These are phyloP conservation scores for Aphis gossypii DNA, from an alignment of 1,140 invertebrate species.

Conservation along the genomic window DNA sequence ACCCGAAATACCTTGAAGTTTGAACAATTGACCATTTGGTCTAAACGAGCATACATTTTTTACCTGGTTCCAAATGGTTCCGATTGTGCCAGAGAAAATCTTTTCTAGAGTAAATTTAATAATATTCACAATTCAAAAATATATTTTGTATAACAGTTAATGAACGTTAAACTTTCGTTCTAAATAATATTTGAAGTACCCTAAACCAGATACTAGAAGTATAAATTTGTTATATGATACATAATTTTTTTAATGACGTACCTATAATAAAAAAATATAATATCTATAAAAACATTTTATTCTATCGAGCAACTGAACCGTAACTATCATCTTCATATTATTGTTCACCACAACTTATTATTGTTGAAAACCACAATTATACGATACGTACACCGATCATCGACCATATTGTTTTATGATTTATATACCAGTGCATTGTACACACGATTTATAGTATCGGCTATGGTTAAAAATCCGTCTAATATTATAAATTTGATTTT, in stretches of 20 bases:
- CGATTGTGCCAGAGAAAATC: not conserved
- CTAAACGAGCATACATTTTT: not conserved
- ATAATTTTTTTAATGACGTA: not conserved
- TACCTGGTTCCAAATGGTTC: not conserved
- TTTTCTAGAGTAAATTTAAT: not conserved
- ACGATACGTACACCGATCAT: not conserved
- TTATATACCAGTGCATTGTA: not conserved
- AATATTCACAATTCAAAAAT: too few relatives aligned
- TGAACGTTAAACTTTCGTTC: too few relatives aligned
- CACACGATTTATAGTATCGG: not conserved
- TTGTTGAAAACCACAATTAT: not conserved
- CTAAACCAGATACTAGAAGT: not conserved
- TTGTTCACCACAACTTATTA: not conserved
- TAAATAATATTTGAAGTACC: too few relatives aligned
- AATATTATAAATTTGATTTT: not conserved
- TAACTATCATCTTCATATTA: not conserved
- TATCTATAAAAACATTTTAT: not conserved
- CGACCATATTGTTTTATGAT: not conserved
- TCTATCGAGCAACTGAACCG: not conserved
- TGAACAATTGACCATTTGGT: not conserved
- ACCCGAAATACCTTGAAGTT: not conserved
- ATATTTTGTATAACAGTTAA: too few relatives aligned
- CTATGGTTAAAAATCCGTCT: not conserved
- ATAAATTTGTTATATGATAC: not conserved
- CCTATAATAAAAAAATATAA: not conserved